Evolutionary conservation across 2,888 invertebrate genomes (phyloP), one percentile per base, ranked within the genome.

Genomic region (Ormyrus pomaceus): DNA sequence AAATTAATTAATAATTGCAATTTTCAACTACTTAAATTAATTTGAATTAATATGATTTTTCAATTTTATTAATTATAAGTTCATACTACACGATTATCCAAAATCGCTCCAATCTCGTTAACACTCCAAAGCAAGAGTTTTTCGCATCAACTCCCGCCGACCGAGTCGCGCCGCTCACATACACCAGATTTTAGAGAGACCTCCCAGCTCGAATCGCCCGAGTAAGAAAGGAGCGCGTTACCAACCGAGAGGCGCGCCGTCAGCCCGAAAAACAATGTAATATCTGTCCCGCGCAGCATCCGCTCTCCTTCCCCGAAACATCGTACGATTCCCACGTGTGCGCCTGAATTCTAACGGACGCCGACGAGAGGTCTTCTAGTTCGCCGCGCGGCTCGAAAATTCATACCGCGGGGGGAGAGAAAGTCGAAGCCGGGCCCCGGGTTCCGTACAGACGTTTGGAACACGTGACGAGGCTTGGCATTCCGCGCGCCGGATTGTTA

Each of bases 181-280:
- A 19, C 2, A 19, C 19, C 19, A 19, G 19, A 19, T 19, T 19
- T 19, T 19, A 1, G 19, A 2, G 19, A 2, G 19, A 19, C 19
- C 19, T 19, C 19, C 19, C 19, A 19, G 19, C 19, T 19, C 19
- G 19, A 19, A 19, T 19, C 19, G 19, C 19, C 19, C 1, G 19
- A 19, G 19, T 19, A 19, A 19, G 19, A 68, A 53, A 55, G 53
- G 45, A 68, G 59, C 50, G 9, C 8, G 19, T 19, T 19, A 19
- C 19, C 19, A 56, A 19, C n/a, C 50, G 58, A 58, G 46, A 70
- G 46, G 9, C 72, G 6, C 10, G 48, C 62, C 69, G 55, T 76
- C 62, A 69, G 62, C 69, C 75, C 61, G 48, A 68, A 68, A 48
- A 76, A 65, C 48, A 48, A 19, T 19, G 2, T 19, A 19, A 19